phyloP scores from a whole-genome alignment of 2,888 invertebrate genomes.

The Heliconius sara region DNA sequence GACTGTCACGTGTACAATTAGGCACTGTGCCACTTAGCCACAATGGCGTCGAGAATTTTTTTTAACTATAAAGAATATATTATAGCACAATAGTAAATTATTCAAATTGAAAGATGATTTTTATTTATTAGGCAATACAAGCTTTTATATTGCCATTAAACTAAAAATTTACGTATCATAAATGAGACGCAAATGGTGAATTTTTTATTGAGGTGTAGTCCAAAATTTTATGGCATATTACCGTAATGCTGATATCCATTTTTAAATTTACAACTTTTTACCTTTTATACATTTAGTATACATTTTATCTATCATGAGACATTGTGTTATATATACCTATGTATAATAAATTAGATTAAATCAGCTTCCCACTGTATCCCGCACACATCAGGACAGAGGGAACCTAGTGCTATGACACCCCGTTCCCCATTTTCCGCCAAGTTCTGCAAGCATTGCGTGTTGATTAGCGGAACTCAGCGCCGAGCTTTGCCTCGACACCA shows the following conservation, averaged over 20 bases:
- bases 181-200: constrained; percentile 30
- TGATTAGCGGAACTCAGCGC: too few species aligned
- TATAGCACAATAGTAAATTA: neutral
- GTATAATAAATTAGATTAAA: neutral
- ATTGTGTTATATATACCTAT: neutral
- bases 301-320: neutral
- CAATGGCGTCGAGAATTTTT: neutral
- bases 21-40: neutral
- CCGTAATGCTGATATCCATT: constrained; percentile 29
- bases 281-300: constrained; percentile 18
- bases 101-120: neutral
- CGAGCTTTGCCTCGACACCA: too few species aligned
- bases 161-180: constrained; percentile 26
- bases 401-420: too few species aligned
- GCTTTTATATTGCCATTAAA: constrained; percentile 4
- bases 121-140: constrained; percentile 5
- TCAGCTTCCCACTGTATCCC: too few species aligned
- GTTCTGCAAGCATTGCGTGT: too few species aligned
- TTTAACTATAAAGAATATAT: neutral
- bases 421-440: too few species aligned
- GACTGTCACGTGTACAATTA: neutral
- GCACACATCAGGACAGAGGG: too few species aligned
- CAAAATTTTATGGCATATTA: constrained; percentile 38
- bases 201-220: constrained; percentile 20
- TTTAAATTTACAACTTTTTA: constrained; percentile 29